Conservation (phyloP, 2,797 vertebrate genomes). For the Buceros bicornis region DNA sequence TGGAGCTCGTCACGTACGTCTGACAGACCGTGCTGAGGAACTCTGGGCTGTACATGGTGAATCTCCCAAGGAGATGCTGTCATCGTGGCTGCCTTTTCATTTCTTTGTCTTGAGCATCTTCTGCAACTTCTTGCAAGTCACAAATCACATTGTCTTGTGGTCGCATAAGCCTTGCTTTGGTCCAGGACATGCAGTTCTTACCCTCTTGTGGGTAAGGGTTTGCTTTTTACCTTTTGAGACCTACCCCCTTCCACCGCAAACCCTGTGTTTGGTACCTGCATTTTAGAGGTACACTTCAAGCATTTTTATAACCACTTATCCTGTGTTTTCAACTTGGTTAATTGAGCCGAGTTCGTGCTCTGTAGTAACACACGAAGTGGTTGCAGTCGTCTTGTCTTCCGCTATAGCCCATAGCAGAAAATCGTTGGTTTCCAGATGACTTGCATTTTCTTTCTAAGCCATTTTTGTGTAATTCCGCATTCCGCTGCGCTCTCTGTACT, state of each 20-base stretch:
- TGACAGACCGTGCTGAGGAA: not conserved
- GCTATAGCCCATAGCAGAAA: not conserved
- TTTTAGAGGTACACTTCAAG: not conserved
- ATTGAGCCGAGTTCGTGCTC: not conserved
- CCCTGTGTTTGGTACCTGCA: not conserved
- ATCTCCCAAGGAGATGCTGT: not conserved
- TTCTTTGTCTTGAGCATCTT: not conserved
- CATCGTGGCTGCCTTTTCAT: not conserved
- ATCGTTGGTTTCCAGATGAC: conserved; percentile 12
- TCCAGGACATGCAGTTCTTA: not conserved
- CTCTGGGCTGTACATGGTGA: not conserved
- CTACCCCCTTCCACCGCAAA: not conserved
- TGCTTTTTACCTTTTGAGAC: not conserved
- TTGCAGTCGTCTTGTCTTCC: not conserved
- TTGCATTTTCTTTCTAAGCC: conserved; percentile 55
- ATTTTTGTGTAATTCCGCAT: conserved; percentile 20
- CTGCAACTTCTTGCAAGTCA: not conserved
- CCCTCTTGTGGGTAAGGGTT: not conserved
- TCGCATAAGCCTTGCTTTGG: not conserved
- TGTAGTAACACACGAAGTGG: not conserved
- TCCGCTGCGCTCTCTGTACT: not conserved
- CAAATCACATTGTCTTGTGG: not conserved
- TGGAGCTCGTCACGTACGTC: not conserved
- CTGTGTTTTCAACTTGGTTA: not conserved
- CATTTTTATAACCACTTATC: not conserved